Percentiles rank a stretch among this genome's conserved stretches.
Conservation (phyloP, 2,113 vertebrate genomes). For the Pandion haliaetus region DNA sequence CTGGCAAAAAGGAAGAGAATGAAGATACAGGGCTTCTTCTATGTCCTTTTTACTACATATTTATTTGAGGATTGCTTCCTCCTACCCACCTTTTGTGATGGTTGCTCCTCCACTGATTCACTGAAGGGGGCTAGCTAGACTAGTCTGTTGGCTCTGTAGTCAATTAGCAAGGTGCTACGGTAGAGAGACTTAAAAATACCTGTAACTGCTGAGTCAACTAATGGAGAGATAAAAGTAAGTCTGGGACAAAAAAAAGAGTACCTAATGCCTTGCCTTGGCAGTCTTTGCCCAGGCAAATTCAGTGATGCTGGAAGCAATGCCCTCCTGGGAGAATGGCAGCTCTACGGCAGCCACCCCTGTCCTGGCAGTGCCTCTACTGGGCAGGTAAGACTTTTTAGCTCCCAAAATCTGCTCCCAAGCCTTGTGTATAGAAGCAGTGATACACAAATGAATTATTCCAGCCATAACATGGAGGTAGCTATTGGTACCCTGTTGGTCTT, state of each 20-base stretch:
- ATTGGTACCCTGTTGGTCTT: neutral
- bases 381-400: neutral
- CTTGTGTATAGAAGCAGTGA: neutral
- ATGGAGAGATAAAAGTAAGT: neutral
- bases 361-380: neutral
- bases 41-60: neutral
- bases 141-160: neutral
- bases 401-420: neutral
- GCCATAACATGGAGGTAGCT: neutral
- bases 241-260: neutral
- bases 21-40: neutral
- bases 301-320: neutral
- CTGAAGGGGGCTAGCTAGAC: neutral
- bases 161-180: accelerated
- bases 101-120: neutral
- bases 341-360: accelerated
- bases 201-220: neutral
- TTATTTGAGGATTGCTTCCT: neutral
- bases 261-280: neutral
- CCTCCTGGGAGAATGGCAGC: neutral
- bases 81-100: neutral
- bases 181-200: neutral
- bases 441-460: neutral
- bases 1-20: neutral
- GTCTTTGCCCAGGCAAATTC: neutral